Conservation (phyloP, 2,113 vertebrate genomes). For the Terrapene triunguis region DNA sequence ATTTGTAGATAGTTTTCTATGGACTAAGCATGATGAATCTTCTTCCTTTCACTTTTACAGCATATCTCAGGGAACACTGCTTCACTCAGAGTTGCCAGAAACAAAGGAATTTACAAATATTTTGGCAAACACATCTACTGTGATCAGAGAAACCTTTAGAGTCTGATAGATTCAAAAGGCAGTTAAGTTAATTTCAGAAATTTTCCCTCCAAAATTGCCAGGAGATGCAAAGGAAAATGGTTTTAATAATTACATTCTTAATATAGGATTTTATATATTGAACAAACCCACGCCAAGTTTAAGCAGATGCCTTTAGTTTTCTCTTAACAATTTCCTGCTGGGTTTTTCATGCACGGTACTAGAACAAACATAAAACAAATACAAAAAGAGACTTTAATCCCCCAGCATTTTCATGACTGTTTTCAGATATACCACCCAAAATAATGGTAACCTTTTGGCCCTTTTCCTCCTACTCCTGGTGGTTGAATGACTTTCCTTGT, state of each 20-base stretch:
- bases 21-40: background rate
- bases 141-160: background rate
- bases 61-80: background rate
- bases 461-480: background rate
- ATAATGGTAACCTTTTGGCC: background rate
- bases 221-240: slow-evolving; percentile 36
- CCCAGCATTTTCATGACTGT: slow-evolving; percentile 33
- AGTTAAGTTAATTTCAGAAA: background rate
- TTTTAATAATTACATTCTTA: slow-evolving; percentile 41
- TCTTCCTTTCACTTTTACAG: background rate
- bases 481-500: background rate
- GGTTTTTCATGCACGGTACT: slow-evolving; percentile 44
- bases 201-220: background rate
- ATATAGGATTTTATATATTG: slow-evolving; percentile 56
- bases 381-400: background rate
- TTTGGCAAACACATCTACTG: background rate
- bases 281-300: slow-evolving; percentile 49
- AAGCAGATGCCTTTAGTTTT: slow-evolving; percentile 70
- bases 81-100: background rate
- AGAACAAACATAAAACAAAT: slow-evolving; percentile 40
- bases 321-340: slow-evolving; percentile 18
- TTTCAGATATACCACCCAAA: slow-evolving; percentile 51
- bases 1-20: background rate
- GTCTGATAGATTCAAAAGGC: background rate
- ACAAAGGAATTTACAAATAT: background rate